Evolutionary conservation across 2,113 vertebrate genomes (phyloP).

Genomic region (Boleophthalmus pectinirostris): DNA sequence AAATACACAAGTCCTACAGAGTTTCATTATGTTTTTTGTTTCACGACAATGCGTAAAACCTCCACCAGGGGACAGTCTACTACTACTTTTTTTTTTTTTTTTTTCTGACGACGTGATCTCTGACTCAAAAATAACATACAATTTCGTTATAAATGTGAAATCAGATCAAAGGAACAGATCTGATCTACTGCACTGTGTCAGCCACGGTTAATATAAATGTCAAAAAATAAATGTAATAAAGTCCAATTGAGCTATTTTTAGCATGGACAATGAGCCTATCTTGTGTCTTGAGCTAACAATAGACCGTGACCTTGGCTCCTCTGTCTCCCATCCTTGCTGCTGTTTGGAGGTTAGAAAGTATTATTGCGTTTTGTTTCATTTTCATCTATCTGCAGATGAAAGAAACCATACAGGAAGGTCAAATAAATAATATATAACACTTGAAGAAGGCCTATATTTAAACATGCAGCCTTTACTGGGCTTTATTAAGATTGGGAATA

Average conservation of each 20-base stretch:
- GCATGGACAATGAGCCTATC: slow-evolving; percentile 1
- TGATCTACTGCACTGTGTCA: not conserved
- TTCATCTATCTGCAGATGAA: slow-evolving; percentile 27
- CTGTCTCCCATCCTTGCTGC: slow-evolving; percentile 14
- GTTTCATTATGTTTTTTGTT: not conserved
- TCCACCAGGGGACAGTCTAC: slow-evolving; percentile 56
- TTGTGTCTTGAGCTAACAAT: slow-evolving; percentile 9
- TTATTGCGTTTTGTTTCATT: slow-evolving; percentile 37
- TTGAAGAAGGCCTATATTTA: slow-evolving; percentile 65
- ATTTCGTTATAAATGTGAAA: not conserved
- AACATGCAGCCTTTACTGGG: slow-evolving; percentile 69
- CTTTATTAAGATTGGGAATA: slow-evolving; percentile 67
- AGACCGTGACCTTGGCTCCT: slow-evolving; percentile 53
- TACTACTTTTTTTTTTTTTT: slow-evolving; percentile 14
- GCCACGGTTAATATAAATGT: not conserved
- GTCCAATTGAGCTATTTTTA: not conserved
- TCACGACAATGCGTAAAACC: not conserved
- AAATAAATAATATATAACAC: slow-evolving; percentile 67
- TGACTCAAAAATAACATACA: not conserved
- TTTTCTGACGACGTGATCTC: slow-evolving; percentile 13
- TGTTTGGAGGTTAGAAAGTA: slow-evolving; percentile 12
- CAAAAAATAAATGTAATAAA: slow-evolving; percentile 1
- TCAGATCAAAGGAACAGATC: not conserved
- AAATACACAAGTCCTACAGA: not conserved
- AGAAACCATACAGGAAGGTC: not conserved